Evolutionary conservation across 2,797 vertebrate genomes (phyloP), one percentile per base, ranked within the genome.

Genomic region (Sebastes variabilis): DNA sequence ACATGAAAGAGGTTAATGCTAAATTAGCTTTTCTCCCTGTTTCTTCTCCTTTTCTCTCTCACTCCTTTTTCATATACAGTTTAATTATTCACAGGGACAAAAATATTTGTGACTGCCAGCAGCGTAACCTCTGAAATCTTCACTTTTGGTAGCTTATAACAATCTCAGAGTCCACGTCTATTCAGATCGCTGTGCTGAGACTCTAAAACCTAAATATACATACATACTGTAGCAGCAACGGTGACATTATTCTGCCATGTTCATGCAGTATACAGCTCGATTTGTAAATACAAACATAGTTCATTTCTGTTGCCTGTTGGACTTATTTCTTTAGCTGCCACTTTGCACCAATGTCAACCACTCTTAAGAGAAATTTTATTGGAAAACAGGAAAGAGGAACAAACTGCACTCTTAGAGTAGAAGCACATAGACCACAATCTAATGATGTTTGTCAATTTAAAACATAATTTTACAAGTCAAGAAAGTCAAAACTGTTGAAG

Each of bases 1-100:
- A 85, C 72, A 84, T 82, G 62, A 89, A 89, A 77, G 77, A 89
- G 75, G 78, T 84, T 76, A 59, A 84, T 60, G 62, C 56, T 34
- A 65, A 85, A 89, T 66, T 49, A 61, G 54, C 68, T 76, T 76
- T 75, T 76, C 67, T 78, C 58, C 46, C 27, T 12, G n/a, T 54
- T 70, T 83, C 84, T 56, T 74, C 4, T 74, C 68, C 72, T 67
- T 69, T 38, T 55, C 46, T 71, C n/a, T 65, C 18, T 56, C 29
- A 14, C 81, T 66, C 55, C 25, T 75, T 58, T 59, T 62, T n/a
- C 22, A 62, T 22, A 55, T 13, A 36, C 20, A 13, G 54, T 66
- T 13, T 30, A 16, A 78, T 66, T 59, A 49, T 79, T 70, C 25
- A 54, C 29, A 70, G 49, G 30, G 52, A 42, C 58, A 49, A 32